These are phyloP conservation scores for Lasioglossum baleicum DNA, from an alignment of 1,140 invertebrate genomes.

Conservation along the genomic window DNA sequence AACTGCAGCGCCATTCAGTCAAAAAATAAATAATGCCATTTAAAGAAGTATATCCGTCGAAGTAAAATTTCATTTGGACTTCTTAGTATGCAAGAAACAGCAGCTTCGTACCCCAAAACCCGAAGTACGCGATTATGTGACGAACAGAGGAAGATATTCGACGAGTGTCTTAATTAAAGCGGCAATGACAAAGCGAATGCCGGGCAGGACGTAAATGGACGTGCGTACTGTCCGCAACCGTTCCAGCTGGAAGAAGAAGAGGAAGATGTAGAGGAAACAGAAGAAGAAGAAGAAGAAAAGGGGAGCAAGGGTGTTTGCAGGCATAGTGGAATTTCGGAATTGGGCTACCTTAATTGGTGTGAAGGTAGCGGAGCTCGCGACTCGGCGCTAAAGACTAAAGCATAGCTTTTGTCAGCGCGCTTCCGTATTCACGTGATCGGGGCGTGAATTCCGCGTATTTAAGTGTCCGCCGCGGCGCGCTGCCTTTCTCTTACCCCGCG, in stretches of 20 bases:
- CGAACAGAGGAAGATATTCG: conserved; percentile 7
- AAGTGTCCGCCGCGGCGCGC: conserved; percentile 67
- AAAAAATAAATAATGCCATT: no score
- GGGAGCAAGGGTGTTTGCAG: no score
- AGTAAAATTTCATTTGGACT: no score
- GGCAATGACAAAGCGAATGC: conserved; percentile 24
- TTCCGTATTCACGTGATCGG: conserved; percentile 71
- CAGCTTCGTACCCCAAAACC: no score
- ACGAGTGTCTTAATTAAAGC: conserved; percentile 39
- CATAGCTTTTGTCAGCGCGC: conserved; percentile 23
- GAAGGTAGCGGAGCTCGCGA: no score
- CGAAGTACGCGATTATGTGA: not conserved
- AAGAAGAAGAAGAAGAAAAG: not conserved
- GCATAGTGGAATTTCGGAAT: conserved; percentile 46
- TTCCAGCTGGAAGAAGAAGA: no score
- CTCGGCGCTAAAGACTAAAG: no score
- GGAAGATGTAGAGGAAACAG: not conserved
- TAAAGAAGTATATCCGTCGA: no score
- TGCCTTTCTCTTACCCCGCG: conserved; percentile 65
- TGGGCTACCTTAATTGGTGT: conserved; percentile 64
- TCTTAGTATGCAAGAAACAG: no score
- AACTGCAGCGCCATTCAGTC: no score
- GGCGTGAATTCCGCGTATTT: conserved; percentile 77
- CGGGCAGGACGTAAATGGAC: conserved; percentile 1
- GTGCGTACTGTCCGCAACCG: not conserved